Conservation (phyloP, 2,888 invertebrate genomes). For the Deilephila porcellus region DNA sequence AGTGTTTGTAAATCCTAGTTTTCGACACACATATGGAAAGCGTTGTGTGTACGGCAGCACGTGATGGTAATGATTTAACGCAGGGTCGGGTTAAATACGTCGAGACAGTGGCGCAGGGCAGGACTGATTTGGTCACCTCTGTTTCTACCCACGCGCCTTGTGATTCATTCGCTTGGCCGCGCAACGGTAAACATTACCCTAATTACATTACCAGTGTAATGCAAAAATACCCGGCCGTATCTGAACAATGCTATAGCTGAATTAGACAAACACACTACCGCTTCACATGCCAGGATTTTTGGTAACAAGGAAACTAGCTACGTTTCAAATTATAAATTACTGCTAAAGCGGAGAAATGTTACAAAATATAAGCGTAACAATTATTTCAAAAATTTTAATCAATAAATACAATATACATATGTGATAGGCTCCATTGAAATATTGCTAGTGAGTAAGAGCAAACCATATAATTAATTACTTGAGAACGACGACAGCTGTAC, state of each 20-base stretch:
- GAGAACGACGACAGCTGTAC: not conserved
- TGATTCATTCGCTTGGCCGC: constrained; percentile 78
- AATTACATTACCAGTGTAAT: constrained; percentile 65
- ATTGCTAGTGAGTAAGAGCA: not conserved
- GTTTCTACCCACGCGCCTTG: constrained; percentile 69
- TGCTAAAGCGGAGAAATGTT: not conserved
- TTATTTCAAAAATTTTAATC: not conserved
- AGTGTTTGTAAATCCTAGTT: too few species aligned
- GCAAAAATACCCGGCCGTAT: constrained; percentile 50
- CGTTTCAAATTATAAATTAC: not conserved
- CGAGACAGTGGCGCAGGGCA: constrained; percentile 56
- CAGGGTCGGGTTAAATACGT: constrained; percentile 66
- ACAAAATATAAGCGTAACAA: not conserved
- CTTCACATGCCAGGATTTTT: not conserved
- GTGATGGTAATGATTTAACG: constrained; percentile 46
- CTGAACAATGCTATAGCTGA: constrained; percentile 36
- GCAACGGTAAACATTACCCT: constrained; percentile 77
- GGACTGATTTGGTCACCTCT: constrained; percentile 70
- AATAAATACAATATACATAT: too few species aligned
- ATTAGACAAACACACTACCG: not conserved
- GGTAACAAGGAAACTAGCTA: not conserved
- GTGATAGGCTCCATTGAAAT: not conserved
- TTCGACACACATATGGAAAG: too few species aligned
- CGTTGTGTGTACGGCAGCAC: not conserved
- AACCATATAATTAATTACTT: not conserved